Evolutionary conservation across 2,797 vertebrate genomes (phyloP), one percentile per base, ranked within the genome.

Genomic region (Australoheros facetus): DNA sequence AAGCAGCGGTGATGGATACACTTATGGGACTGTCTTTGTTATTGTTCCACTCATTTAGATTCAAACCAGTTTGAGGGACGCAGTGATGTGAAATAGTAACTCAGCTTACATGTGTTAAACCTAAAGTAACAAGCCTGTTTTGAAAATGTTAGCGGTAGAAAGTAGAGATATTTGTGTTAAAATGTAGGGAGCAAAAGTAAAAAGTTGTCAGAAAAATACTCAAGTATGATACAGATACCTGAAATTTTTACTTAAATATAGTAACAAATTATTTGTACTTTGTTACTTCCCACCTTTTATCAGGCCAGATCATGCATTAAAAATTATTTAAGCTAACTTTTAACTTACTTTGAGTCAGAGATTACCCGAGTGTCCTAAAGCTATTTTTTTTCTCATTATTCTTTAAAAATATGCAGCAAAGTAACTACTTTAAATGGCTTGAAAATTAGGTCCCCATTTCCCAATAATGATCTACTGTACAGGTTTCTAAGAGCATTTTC

Each of bases 241-340:
- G 2, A 16, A 45, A 62, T 23, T 23, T 62, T n/a, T 23, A 42
- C 12, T 42, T 23, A 26, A 16, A 4, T 16, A 10, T 1, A 62
- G 21, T 42, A 62, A 17, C 5, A 62, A 16, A 13, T 8, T 16
- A 42, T 26, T 42, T 64, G 21, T 62, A 62, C 37, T 42, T 26
- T 42, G 2, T 42, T 42, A 62, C 59, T 42, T 42, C n/a, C n/a
- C 37, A 62, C 37, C 13, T 62, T 37, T 59, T 74, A 80, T 83
- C 79, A 26, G 53, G 57, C 30, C 71, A n/a, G 55, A 56, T 77
- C 76, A 75, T 78, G 79, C 85, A 81, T 88, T 71, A 80, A 75
- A 55, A 10, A 26, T 80, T 73, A 55, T 48, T 56, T 23, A 45
- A 77, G 78, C 76, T 71, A 30, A 85, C 83, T 77, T 87, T 85